Base-by-base conservation (phyloP, 2,888 invertebrate species). In the Laothoe populi region DNA sequence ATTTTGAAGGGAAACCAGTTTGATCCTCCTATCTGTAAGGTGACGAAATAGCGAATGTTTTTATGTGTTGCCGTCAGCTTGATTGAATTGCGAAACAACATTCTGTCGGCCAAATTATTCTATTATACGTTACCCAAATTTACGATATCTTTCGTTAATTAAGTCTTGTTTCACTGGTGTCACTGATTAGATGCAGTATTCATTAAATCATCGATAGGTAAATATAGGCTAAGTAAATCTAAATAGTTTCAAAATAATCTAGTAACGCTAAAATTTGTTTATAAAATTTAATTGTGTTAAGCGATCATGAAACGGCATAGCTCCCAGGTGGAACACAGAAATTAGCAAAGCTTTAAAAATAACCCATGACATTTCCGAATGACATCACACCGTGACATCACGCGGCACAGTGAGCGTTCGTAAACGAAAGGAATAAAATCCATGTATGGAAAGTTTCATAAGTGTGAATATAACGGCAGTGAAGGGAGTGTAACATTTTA, bases 301-400 rank as follows among this genome's bases (percentile, higher is more conserved):
- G 42, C 16, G 38, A 40, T 49, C 0, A 53, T 5, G 19, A 49
- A 48, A 49, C 23, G 5, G 3, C 13, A n/a, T n/a, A n/a, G n/a
- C n/a, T n/a, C 48, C 40, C 48, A 16, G 23, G 31, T 53, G 35
- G 49, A 63, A 57, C 35, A 23, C 60, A 58, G 42, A 64, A 38
- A 49, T 66, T 68, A 63, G 57, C 63, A 63, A 63, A 26, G 63
- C 38, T 66, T 61, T 64, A 67, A 53, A 71, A 74, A 75, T 73
- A 68, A 72, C 64, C 61, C 26, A 63, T 74, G 76, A 74, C 72
- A 67, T 64, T 26, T 65, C 31, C 42, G 26, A 71, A 73, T 82
- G 80, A 84, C 72, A 75, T 84, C 81, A 84, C 63, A 69, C 61
- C 24, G 8, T 83, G 82, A 83, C 81, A 79, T 79, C 78, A 83